Conservation (phyloP, 2,797 vertebrate genomes). For the Coregonus sp. region DNA sequence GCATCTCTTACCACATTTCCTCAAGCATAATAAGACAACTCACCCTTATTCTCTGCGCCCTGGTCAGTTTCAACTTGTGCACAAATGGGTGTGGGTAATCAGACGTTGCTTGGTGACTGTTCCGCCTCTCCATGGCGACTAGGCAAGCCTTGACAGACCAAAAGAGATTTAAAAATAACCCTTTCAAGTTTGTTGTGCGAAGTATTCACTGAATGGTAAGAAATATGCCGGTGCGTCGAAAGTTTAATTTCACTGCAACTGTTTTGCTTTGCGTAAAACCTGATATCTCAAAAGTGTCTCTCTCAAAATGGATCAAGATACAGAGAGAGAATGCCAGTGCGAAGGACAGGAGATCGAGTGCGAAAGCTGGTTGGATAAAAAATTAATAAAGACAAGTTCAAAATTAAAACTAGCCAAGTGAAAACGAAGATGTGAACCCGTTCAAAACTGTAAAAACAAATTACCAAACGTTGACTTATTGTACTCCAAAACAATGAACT, state of each 20-base stretch:
- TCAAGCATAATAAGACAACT: conserved; percentile 9
- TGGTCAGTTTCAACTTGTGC: conserved; percentile 56
- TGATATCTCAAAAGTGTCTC: background rate
- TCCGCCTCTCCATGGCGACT: conserved; percentile 59
- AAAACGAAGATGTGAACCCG: background rate
- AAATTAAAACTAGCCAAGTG: background rate
- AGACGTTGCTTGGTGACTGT: conserved; percentile 4
- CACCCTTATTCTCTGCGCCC: conserved; percentile 62
- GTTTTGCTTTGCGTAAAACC: background rate
- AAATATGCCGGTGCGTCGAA: background rate
- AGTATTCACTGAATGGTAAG: background rate
- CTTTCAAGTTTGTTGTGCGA: background rate
- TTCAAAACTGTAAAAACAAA: background rate
- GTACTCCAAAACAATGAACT: background rate
- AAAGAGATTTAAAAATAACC: background rate
- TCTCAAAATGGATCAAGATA: background rate
- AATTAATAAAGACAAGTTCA: too few relatives aligned
- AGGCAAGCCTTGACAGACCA: background rate
- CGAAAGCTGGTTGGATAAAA: background rate
- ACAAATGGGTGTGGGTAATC: conserved; percentile 67
- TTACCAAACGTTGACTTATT: background rate
- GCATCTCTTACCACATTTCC: background rate
- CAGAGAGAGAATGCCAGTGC: background rate
- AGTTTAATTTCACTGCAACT: background rate
- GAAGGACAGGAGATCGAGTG: background rate